Evolutionary conservation across 1,140 invertebrate species (phyloP).

Genomic region (Eueides isabella): DNA sequence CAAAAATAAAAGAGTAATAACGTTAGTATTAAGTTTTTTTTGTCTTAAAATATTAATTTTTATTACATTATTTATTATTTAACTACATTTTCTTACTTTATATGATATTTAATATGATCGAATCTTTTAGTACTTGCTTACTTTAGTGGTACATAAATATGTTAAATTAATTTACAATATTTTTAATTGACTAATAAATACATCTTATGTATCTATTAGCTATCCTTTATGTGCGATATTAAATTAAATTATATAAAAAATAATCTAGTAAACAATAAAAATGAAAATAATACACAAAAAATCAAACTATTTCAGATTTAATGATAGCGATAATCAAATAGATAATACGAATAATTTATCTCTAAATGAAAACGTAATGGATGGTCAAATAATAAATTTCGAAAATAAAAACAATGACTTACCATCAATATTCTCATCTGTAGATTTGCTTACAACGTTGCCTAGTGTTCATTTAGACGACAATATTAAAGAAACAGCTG

Average conservation of each 20-base stretch:
- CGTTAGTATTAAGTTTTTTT: slow-evolving; percentile 11
- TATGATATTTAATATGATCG: no score
- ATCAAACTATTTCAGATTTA: slow-evolving; percentile 15
- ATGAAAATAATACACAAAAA: no score
- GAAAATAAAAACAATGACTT: slow-evolving; percentile 5
- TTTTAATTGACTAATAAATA: no score
- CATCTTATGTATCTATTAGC: no score
- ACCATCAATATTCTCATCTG: slow-evolving; percentile 3
- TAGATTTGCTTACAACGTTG: slow-evolving; percentile 13
- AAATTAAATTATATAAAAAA: background rate
- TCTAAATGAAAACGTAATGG: background rate
- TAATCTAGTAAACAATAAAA: background rate
- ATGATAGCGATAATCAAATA: background rate
- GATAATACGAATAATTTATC: background rate
- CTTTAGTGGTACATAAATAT: no score
- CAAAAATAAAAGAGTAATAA: slow-evolving; percentile 20
- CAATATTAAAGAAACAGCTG: background rate
- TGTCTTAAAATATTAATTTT: background rate
- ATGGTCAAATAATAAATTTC: background rate
- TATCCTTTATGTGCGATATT: no score
- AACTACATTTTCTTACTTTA: no score
- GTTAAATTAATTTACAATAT: no score
- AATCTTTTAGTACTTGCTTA: no score
- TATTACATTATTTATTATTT: no score
- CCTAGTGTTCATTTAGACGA: background rate